A percentile compares a stretch with the other conserved stretches of the same genome.
phyloP scores from a whole-genome alignment of 2,888 invertebrate species.

The Bugulina stolonifera region DNA sequence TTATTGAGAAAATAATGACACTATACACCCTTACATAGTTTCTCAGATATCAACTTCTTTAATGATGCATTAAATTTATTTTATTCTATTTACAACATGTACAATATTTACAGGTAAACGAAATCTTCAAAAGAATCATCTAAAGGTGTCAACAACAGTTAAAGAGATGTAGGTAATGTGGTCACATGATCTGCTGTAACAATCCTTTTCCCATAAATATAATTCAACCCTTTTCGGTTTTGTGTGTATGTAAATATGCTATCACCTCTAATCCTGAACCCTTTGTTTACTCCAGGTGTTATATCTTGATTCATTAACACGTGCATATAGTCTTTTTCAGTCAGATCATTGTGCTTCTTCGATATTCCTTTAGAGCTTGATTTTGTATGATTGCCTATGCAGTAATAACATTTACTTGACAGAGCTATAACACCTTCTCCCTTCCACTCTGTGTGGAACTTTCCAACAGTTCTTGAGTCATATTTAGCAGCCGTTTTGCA shows the following conservation, averaged over 20 bases:
- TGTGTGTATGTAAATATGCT: slow-evolving; percentile 3
- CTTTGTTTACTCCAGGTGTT: background rate
- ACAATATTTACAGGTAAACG: too few species aligned
- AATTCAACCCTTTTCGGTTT: slow-evolving; percentile 8
- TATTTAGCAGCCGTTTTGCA: background rate
- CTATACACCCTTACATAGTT: too few species aligned
- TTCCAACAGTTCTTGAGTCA: slow-evolving; percentile 24
- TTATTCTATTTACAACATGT: too few species aligned
- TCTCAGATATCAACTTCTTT: too few species aligned
- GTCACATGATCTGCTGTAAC: background rate
- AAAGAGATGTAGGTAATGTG: background rate
- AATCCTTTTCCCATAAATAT: background rate
- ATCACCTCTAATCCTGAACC: background rate
- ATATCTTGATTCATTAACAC: slow-evolving; percentile 2
- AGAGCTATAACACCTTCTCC: slow-evolving; percentile 17
- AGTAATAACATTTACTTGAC: slow-evolving; percentile 14
- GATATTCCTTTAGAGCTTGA: slow-evolving; percentile 7
- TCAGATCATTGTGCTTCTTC: background rate
- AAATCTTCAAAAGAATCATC: too few species aligned
- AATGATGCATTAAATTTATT: too few species aligned
- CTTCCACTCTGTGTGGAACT: slow-evolving; percentile 22
- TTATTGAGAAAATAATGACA: too few species aligned
- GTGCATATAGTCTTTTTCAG: background rate
- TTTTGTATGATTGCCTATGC: background rate
- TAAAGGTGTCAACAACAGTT: too few species aligned